Evolutionary conservation across 2,113 vertebrate species (phyloP), one percentile per base, ranked within the genome.

Genomic region (Proteles cristata): DNA sequence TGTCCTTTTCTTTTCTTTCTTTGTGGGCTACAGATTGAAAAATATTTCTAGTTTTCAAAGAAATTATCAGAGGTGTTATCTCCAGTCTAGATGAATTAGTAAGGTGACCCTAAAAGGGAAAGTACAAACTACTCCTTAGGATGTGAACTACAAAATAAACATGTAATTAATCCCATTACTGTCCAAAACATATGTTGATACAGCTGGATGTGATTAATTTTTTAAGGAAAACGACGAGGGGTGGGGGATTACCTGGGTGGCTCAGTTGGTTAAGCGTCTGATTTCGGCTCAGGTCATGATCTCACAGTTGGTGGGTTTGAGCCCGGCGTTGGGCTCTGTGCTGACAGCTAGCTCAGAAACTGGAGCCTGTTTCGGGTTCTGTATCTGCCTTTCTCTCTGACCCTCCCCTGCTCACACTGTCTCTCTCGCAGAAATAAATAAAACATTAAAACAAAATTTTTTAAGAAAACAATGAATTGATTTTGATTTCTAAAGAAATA

Each of bases 401-500:
- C 39, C 39, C 39, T 39, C 39, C 39, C 39, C 39, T 39, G 39
- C 39, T 39, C 39, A 39, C 39, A 39, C 39, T 39, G 39, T 39
- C 39, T 39, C 39, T 39, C 39, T 39, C 39, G 39, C 39, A 39
- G 39, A 39, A 39, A 39, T 39, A 39, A 39, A 39, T 39, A 39
- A 39, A 39, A 39, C 39, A 39, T 39, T 39, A 39, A 39, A 39
- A 39, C 39, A 39, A 39, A 39, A 39, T 39, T 39, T 39, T 39
- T 39, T 39, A 39, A 28, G 53, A 81, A 71, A 88, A 63, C 39
- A 80, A 11, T 81, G 5, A 45, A 61, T 88, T 71, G 39, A 31
- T 63, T 94, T 81, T 73, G 76, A 94, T 81, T 88, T 88, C 76
- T 77, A 73, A 35, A 80, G 83, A 69, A 87, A 93, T 69, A 58